phyloP scores from a whole-genome alignment of 1,140 invertebrate species.

The Drosophila mojavensis region DNA sequence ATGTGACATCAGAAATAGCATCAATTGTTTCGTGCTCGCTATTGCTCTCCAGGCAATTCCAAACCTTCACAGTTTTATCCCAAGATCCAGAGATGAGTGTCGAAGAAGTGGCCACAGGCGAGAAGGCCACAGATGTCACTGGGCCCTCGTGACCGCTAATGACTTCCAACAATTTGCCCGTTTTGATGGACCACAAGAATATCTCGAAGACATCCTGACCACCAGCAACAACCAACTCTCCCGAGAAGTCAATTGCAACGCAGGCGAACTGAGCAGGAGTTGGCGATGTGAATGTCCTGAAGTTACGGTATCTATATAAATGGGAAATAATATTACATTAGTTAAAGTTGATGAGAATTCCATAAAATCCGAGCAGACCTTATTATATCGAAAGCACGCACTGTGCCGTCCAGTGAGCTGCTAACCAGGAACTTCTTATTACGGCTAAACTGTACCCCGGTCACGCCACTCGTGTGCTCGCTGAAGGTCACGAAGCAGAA shows the following conservation, averaged over 20 bases:
- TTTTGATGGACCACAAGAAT: conserved; percentile 97
- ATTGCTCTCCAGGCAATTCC: conserved; percentile 93
- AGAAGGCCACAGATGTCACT: conserved; percentile 93
- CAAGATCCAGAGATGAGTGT: conserved; percentile 94
- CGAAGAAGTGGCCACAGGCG: conserved; percentile 88
- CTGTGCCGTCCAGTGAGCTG: conserved; percentile 96
- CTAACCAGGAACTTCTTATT: conserved; percentile 97
- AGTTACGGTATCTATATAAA: conserved; percentile 93
- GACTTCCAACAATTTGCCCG: conserved; percentile 95
- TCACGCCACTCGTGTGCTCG: conserved; percentile 94
- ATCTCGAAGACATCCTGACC: conserved; percentile 97
- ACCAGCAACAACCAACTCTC: conserved; percentile 96
- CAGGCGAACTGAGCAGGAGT: conserved; percentile 96
- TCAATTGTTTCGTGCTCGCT: conserved; percentile 93
- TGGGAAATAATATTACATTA: not conserved
- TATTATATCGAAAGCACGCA: conserved; percentile 96
- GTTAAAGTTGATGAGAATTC: not conserved
- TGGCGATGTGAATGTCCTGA: conserved; percentile 96
- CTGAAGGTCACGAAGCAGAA: conserved; percentile 98
- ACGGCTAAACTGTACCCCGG: conserved; percentile 92
- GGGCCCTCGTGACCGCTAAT: conserved; percentile 96
- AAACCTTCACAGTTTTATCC: conserved; percentile 96
- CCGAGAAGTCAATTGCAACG: conserved; percentile 93
- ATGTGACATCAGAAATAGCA: conserved; percentile 92
- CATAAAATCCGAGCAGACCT: conserved; percentile 29